These are phyloP conservation scores for Troides aeacus DNA, from an alignment of 2,888 invertebrate species.

Conservation along the genomic window DNA sequence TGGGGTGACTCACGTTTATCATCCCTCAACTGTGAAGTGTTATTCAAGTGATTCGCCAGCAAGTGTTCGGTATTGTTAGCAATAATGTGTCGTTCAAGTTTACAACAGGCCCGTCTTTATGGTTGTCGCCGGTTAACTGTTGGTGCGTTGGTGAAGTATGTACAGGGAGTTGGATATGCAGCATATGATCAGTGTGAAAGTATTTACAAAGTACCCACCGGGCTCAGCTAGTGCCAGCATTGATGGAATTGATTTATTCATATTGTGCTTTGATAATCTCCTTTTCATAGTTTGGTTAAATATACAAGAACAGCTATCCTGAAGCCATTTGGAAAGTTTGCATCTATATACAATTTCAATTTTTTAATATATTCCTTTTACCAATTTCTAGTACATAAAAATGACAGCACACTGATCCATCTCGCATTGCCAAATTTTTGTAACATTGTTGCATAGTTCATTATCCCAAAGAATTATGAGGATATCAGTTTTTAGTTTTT, in stretches of 20 bases:
- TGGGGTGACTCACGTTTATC: neutral
- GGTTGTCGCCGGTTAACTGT: neutral
- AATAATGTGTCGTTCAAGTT: slow-evolving; percentile 4
- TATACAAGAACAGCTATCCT: neutral
- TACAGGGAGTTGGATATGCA: neutral
- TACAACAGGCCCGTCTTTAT: neutral
- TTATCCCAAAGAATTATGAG: slow-evolving; percentile 70
- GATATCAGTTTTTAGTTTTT: slow-evolving; percentile 61
- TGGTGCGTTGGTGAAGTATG: neutral
- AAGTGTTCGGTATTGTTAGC: slow-evolving; percentile 4
- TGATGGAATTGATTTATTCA: slow-evolving; percentile 45
- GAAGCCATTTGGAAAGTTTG: slow-evolving; percentile 32
- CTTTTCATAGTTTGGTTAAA: slow-evolving; percentile 35
- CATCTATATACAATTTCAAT: slow-evolving; percentile 35
- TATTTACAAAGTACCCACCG: slow-evolving; percentile 41
- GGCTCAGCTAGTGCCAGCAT: slow-evolving; percentile 31
- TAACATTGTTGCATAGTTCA: slow-evolving; percentile 55
- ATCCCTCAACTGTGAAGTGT: neutral
- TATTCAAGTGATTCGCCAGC: slow-evolving; percentile 7
- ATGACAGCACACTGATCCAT: slow-evolving; percentile 53
- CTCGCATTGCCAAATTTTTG: slow-evolving; percentile 65
- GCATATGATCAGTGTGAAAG: slow-evolving; percentile 34
- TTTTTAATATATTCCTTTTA: neutral
- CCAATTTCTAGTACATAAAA: slow-evolving; percentile 52
- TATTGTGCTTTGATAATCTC: slow-evolving; percentile 48